Evolutionary conservation across 2,797 vertebrate genomes (phyloP).

Genomic region (Coregonus ussuriensis): DNA sequence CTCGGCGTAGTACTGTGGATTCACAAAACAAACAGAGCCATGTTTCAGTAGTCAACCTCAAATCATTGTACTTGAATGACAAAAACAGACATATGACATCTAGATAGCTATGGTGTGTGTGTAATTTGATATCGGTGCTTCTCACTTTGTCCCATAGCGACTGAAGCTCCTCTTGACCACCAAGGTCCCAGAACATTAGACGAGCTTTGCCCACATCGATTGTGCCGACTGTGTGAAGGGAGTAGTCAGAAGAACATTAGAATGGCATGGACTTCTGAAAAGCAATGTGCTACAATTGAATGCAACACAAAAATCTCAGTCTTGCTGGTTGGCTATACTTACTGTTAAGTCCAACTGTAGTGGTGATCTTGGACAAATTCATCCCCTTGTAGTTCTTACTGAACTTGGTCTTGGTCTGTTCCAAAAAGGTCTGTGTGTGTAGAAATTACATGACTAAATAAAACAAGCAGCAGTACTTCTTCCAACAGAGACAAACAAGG

Average conservation of each 20-base stretch:
- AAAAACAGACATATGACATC: neutral
- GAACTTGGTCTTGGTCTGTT: constrained; percentile 96
- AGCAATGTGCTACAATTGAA: neutral
- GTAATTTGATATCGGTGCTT: neutral
- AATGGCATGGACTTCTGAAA: neutral
- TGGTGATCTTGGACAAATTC: constrained; percentile 96
- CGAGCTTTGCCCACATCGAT: constrained; percentile 93
- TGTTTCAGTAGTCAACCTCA: neutral
- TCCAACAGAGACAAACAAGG: neutral
- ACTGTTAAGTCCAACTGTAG: constrained; percentile 98
- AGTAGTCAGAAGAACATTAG: constrained; percentile 6
- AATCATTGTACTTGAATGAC: neutral
- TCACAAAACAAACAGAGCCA: neutral
- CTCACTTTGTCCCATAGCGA: constrained; percentile 97
- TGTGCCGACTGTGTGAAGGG: constrained; percentile 83
- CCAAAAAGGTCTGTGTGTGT: constrained; percentile 88
- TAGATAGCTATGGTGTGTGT: neutral
- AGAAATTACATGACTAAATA: constrained; percentile 7
- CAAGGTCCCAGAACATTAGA: constrained; percentile 99
- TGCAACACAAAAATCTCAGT: neutral
- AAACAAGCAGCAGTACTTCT: neutral
- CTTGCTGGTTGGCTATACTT: constrained; percentile 63
- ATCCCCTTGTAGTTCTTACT: constrained; percentile 96
- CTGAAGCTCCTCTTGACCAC: constrained; percentile 96
- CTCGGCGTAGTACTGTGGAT: constrained; percentile 91